These are phyloP conservation scores for Haliclona indistincta DNA, from an alignment of 37 sponge, comb jelly and placozoan species.

Conservation along the genomic window DNA sequence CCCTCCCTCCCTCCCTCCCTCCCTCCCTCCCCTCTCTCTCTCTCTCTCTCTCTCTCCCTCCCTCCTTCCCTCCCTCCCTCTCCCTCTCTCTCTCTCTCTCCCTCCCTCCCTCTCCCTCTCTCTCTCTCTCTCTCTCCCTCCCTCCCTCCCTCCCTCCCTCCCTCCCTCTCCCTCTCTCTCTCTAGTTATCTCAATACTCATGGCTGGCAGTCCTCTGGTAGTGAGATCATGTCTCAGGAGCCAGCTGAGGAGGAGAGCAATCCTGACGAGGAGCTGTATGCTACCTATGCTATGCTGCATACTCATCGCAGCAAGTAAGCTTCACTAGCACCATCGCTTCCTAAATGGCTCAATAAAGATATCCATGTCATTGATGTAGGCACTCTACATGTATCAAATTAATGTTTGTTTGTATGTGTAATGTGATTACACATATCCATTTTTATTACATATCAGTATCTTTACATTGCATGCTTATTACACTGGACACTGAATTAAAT, in stretches of 20 bases:
- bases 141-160: not conserved
- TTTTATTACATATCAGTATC: no score
- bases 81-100: constrained; percentile 9
- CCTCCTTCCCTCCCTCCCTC: constrained; percentile 6
- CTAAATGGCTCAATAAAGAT: not conserved
- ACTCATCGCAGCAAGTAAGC: constrained; percentile 63
- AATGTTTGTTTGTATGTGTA: not conserved
- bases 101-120: not conserved
- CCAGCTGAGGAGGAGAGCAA: constrained; percentile 25
- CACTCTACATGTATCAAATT: not conserved
- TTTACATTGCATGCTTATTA: no score
- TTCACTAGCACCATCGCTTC: not conserved
- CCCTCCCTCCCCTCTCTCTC: not conserved
- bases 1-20: not conserved
- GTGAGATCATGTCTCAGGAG: not conserved
- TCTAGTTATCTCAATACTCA: constrained; percentile 45
- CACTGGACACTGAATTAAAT: no score
- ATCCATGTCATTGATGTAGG: not conserved
- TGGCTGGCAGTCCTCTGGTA: constrained; percentile 23
- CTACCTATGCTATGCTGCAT: constrained; percentile 77
- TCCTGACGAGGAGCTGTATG: constrained; percentile 59
- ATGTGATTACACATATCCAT: not conserved
- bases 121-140: constrained; percentile 1
- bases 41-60: constrained; percentile 6
- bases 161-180: not conserved